Conservation (phyloP, 2,113 vertebrate genomes). For the Lasiurus cinereus region DNA sequence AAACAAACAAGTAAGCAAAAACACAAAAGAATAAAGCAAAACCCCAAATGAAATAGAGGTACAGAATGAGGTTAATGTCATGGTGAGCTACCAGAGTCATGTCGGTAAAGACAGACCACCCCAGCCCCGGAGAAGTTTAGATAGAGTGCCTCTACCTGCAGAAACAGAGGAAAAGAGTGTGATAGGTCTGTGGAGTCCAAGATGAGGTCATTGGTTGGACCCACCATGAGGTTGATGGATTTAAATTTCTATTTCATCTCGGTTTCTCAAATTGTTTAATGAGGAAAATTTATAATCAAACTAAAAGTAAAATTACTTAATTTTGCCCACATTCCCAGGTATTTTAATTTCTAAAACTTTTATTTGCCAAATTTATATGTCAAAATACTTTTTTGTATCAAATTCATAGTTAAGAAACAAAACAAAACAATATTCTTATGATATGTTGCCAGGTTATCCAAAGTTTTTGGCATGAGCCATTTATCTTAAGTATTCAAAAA, state of each 20-base stretch:
- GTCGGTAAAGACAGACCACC: background rate
- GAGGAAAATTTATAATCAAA: background rate
- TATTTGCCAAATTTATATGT: background rate
- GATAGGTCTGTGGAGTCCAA: background rate
- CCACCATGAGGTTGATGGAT: background rate
- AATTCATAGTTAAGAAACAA: background rate
- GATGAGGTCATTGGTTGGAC: background rate
- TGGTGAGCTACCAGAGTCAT: background rate
- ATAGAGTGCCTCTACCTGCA: background rate
- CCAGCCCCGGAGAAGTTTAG: background rate
- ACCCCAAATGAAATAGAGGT: background rate
- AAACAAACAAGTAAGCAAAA: background rate
- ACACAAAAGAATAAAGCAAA: background rate
- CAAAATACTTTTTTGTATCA: background rate
- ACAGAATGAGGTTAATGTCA: background rate
- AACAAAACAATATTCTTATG: background rate
- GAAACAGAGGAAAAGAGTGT: background rate
- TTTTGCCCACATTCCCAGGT: background rate
- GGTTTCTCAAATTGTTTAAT: background rate
- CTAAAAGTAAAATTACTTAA: background rate
- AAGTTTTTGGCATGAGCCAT: background rate
- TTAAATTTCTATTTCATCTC: background rate
- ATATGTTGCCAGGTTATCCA: background rate
- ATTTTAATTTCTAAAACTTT: constrained; percentile 27
- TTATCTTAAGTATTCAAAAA: background rate